Base-by-base conservation (phyloP, 2,888 invertebrate species). In the Leptogaster cylindrica region DNA sequence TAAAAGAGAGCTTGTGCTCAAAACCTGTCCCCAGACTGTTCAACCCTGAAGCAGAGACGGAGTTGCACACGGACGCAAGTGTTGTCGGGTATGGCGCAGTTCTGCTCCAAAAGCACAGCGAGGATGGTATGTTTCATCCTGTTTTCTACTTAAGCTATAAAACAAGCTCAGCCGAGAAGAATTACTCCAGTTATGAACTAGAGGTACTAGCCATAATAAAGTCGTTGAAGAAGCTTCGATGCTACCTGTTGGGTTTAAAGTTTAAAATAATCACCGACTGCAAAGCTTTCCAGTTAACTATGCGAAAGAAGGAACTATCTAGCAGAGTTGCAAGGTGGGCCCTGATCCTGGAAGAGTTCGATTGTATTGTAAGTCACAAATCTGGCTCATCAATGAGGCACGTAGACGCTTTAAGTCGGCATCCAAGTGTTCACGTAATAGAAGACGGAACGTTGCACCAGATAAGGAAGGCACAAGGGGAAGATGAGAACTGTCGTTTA, bases 251-350 rank as follows among this genome's bases (percentile, higher is more conserved):
- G 16, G 76, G 75, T 6, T 63, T 66, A n/a, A 61, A 68, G 46
- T 75, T 76, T 46, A 76, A 72, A 58, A 73, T 77, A 28, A 68
- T 74, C n/a, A 75, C 75, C 0, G 76, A 76, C 70, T 77, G 76
- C 63, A 55, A 69, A 18, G 73, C 76, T 10, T 74, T n/a, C n/a
- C n/a, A n/a, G 77, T 55, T 65, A 51, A 76, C 75, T 0, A 73
- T 77, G 73, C n/a, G n/a, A n/a, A 77, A 78, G 58, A 72, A 58
- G 39, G 72, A 73, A 14, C 51, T 76, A 20, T 55, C 51, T 2
- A 70, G 74, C 7, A 50, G 74, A 70, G 72, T 66, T 68, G 73
- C 52, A 31, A 58, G 71, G 23, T 75, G 76, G n/a, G n/a, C n/a
- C n/a, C 72, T 73, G 67, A 74, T 67, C 6, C 51, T 72, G n/a